Conservation (phyloP, 2,888 invertebrate species). For the Poecilus cupreus region DNA sequence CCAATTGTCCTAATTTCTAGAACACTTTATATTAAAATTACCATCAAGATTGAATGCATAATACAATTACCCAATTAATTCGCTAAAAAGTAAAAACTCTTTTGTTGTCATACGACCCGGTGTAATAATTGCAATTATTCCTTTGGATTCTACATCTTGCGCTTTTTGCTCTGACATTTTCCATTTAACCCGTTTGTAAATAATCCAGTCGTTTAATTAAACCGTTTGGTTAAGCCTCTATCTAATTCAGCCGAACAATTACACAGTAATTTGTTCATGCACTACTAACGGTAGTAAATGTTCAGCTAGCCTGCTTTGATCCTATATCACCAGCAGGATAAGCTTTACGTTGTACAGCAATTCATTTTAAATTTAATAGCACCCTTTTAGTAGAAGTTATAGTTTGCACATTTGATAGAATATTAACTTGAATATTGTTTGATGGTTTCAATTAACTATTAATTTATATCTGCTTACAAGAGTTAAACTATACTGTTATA, state of each 20-base stretch:
- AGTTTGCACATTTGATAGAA: too few species aligned
- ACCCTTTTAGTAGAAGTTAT: neutral
- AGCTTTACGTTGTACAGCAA: conserved; percentile 5
- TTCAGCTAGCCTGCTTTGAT: conserved; percentile 7
- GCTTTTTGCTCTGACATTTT: conserved; percentile 30
- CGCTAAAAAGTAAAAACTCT: conserved; percentile 5
- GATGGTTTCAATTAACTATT: too few species aligned
- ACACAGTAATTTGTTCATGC: neutral
- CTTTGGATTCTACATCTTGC: neutral
- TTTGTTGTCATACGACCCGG: neutral
- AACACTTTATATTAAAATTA: conserved; percentile 1
- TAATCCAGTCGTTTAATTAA: conserved; percentile 43
- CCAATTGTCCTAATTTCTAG: neutral
- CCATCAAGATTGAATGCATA: neutral
- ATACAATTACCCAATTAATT: neutral
- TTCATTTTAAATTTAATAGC: conserved; percentile 12
- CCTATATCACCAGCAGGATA: neutral
- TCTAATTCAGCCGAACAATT: conserved; percentile 27
- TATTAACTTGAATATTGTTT: too few species aligned
- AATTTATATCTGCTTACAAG: too few species aligned
- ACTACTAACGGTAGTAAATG: neutral
- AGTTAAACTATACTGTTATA: too few species aligned
- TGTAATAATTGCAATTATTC: conserved; percentile 22
- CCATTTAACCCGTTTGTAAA: conserved; percentile 26
- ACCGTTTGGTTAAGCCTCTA: conserved; percentile 12